Base-by-base conservation (phyloP, 2,797 vertebrate species). In the Sebastes hubbsi region DNA sequence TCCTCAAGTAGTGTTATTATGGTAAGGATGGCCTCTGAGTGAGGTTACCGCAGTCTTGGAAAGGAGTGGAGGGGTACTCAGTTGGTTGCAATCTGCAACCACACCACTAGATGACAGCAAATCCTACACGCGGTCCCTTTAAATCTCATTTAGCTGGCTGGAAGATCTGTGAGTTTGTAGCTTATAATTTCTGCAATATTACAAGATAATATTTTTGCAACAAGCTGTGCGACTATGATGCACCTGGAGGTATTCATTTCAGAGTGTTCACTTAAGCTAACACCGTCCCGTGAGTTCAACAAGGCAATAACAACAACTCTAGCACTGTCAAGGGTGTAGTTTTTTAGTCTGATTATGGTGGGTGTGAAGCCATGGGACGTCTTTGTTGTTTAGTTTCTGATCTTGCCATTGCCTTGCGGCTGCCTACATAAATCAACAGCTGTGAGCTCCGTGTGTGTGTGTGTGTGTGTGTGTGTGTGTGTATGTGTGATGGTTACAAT, bases 381-480 rank as follows among this genome's bases (percentile, higher is more conserved):
- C 73, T 77, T 80, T 82, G 59, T 84, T 83, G 56, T 85, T 80
- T 34, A 38, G 62, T 67, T 83, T 75, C 75, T 90, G 84, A 92
- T 87, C 66, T 78, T 74, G 63, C 66, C 58, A 46, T 72, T 78
- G 65, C 75, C 81, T 90, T 18, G 27, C 30, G 65, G 71, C 72
- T 60, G 71, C 75, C 84, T 72, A 8, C 60, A 69, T 32, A 81
- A 79, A 82, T 78, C 78, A 76, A 54, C 75, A 83, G 81, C 72
- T 84, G 77, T 61, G 60, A 78, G 75, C 60, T 77, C 18, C 30
- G n/a, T 27, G 25, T 29, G 29, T 61, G 59, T 18, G 18, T 60
- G 27, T 30, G 27, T 56, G 54, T 30, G 29, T 58, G 55, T 27
- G 68, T 78, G 61, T 38, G 32, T 27, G 25, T 29, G 29, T 61